Conservation (phyloP, 2,113 vertebrate species). For the Corydoras maculifer region DNA sequence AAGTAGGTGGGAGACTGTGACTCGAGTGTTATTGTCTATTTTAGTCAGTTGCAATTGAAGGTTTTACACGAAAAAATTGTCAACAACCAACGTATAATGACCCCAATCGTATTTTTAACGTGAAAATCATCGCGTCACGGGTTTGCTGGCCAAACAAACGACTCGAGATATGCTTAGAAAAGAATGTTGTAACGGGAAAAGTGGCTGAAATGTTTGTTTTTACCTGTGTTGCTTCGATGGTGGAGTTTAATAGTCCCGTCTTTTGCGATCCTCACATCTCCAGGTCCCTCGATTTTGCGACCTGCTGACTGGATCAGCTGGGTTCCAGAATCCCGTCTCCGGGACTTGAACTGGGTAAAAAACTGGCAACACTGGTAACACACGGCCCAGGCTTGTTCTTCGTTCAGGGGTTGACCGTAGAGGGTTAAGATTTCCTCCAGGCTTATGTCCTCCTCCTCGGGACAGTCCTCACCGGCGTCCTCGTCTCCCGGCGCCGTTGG, state of each 20-base stretch:
- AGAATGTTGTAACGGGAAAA: neutral
- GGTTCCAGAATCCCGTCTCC: constrained; percentile 54
- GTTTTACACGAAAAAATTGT: neutral
- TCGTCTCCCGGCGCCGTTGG: constrained; percentile 43
- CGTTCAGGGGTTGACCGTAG: constrained; percentile 92
- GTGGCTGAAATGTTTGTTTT: neutral
- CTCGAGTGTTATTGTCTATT: neutral
- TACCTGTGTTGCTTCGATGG: constrained; percentile 57
- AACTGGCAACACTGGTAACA: constrained; percentile 85
- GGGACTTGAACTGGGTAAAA: constrained; percentile 59
- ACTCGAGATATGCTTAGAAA: neutral
- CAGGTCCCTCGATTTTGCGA: constrained; percentile 64
- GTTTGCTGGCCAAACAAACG: neutral
- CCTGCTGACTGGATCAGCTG: constrained; percentile 43
- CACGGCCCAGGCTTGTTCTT: constrained; percentile 96
- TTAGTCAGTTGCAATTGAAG: neutral
- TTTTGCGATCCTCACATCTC: constrained; percentile 72
- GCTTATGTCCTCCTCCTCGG: constrained; percentile 66
- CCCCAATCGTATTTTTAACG: too few species aligned
- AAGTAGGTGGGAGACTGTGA: neutral
- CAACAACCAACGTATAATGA: too few species aligned
- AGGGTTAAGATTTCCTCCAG: constrained; percentile 81
- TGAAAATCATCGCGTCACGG: too few species aligned
- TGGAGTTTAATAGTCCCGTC: constrained; percentile 73
- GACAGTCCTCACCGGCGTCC: constrained; percentile 49